Conservation (phyloP, 2,113 vertebrate species). For the Corapipo altera region DNA sequence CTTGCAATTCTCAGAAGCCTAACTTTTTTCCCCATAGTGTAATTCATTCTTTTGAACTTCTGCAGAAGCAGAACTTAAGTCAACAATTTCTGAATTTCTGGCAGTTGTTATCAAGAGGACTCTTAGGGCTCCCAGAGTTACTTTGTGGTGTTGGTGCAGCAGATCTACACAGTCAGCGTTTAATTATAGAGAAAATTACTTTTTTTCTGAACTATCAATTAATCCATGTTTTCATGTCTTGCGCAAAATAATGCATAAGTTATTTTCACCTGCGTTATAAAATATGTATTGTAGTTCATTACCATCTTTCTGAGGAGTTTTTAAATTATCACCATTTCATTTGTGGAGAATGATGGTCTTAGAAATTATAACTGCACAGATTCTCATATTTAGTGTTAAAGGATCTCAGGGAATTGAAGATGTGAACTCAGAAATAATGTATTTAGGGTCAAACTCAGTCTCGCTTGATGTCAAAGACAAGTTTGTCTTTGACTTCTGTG, state of each 20-base stretch:
- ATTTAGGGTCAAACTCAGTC: background rate
- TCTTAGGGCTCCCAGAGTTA: background rate
- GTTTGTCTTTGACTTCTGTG: background rate
- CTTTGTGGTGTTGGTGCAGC: background rate
- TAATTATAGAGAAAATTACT: constrained; percentile 1
- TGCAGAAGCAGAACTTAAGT: constrained; percentile 11
- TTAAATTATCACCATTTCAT: background rate
- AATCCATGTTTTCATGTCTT: background rate
- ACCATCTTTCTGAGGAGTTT: background rate
- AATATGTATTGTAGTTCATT: constrained; percentile 23
- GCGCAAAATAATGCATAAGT: background rate
- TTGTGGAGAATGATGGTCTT: background rate
- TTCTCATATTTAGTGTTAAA: background rate
- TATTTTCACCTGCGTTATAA: background rate
- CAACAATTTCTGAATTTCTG: constrained; percentile 20
- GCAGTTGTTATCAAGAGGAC: constrained; percentile 17
- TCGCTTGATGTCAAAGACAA: background rate
- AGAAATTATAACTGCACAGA: background rate
- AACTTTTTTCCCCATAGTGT: background rate
- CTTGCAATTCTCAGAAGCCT: constrained; percentile 20
- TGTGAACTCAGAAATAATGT: background rate
- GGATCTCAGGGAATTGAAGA: background rate
- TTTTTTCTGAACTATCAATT: background rate
- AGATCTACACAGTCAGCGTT: background rate
- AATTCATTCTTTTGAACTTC: constrained; percentile 44